These are phyloP conservation scores for Perodicticus potto DNA, from an alignment of 2,797 vertebrate species.

Conservation along the genomic window DNA sequence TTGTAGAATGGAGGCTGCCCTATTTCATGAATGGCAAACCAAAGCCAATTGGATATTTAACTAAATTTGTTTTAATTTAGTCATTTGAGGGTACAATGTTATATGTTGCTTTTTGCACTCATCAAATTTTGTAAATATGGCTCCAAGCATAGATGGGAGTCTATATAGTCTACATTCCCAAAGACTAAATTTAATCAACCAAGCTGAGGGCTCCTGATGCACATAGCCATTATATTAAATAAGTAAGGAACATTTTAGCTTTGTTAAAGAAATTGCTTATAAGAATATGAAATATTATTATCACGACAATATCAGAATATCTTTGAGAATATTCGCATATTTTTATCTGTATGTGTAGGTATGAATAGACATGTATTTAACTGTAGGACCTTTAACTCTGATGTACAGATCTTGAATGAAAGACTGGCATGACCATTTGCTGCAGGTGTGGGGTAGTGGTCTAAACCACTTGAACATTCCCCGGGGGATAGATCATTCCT, in stretches of 20 bases:
- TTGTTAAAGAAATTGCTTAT: not conserved
- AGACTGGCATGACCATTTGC: not conserved
- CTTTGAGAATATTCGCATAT: not conserved
- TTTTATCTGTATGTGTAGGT: not conserved
- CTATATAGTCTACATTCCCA: not conserved
- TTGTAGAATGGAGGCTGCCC: not conserved
- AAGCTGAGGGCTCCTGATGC: not conserved
- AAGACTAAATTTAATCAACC: not conserved
- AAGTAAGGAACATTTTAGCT: not conserved
- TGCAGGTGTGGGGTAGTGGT: not conserved
- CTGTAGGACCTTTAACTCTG: not conserved
- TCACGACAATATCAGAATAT: not conserved
- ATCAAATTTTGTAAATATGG: not conserved
- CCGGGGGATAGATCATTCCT: not conserved
- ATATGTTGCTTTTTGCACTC: not conserved
- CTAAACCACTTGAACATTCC: not conserved
- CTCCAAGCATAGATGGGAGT: not conserved
- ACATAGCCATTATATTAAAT: not conserved
- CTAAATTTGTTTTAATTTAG: not conserved
- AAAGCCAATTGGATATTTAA: not conserved
- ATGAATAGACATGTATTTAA: not conserved
- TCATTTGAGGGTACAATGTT: not conserved
- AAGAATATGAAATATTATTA: not conserved
- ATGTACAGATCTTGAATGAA: conserved; percentile 32
- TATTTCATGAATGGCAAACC: not conserved